Base-by-base conservation (phyloP, 1,140 invertebrate species). In the Zaprionus ghesquierei region DNA sequence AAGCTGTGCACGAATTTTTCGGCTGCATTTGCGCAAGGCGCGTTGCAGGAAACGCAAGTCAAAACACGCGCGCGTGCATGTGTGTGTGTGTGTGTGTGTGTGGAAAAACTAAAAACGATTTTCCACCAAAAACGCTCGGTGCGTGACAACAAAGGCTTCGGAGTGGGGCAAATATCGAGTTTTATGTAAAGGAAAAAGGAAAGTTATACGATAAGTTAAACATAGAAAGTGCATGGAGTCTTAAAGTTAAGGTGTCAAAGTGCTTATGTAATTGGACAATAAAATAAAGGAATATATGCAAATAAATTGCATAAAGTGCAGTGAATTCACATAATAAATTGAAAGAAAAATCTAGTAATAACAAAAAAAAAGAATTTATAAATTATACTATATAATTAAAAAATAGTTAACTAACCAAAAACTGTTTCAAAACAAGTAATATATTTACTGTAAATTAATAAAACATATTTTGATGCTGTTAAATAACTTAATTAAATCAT, bases 11-110 rank as follows among this genome's bases (percentile, higher is more conserved):
- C 51, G 44, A 38, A 60, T 71, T 68, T 81, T 85, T 78, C 55
- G 81, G 81, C 81, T 87, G 81, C 81, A 86, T 86, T 86, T 77
- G 78, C 64, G 81, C 78, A 81, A 64, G 71, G 79, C 74, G 77
- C 64, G 79, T 78, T 86, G 79, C 82, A 81, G 82, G 78, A 71
- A 76, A 75, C 49, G 75, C 56, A 73, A 60, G 64, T 60, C n/a
- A n/a, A 62, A 77, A 76, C 70, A 71, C 68, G 78, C 27, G 27
- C 27, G 6, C 27, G 3, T 29, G 27, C 9, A 8, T 5, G 27
- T 29, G 27, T 29, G 27, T 29, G 27, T 27, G 25, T 29, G 27
- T 29, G 6, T 29, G 27, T n/a, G n/a, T 29, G 69, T 63, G 69
- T 66, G 59, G 50, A 46, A 51, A 46, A 46, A 46, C 41, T 20